Evolutionary conservation across 2,797 vertebrate species (phyloP).

Genomic region (Lagorchestes hirsutus): DNA sequence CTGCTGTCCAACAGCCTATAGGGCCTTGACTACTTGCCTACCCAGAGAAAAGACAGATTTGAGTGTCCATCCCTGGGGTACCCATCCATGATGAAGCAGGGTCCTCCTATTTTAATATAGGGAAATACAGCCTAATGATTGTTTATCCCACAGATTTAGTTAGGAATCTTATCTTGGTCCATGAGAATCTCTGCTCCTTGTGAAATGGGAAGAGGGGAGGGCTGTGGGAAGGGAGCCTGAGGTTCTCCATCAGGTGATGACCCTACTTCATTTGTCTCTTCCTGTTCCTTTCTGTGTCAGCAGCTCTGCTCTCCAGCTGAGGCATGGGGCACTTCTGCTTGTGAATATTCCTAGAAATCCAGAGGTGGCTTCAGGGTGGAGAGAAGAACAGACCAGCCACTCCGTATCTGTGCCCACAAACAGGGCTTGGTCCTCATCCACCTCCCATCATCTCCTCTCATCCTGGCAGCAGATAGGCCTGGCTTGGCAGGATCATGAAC

Average conservation of each 20-base stretch:
- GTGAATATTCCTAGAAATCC: conserved; percentile 26
- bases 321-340: background rate
- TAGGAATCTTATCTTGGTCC: background rate
- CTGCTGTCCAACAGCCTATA: background rate
- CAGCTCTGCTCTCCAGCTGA: conserved; percentile 29
- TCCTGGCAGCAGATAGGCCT: background rate
- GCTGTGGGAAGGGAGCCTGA: background rate
- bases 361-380: conserved; percentile 45
- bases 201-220: conserved; percentile 8
- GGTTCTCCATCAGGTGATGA: background rate
- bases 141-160: background rate
- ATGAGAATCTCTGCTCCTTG: background rate
- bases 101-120: background rate
- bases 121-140: background rate
- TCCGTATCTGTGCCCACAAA: conserved; percentile 3
- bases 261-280: background rate
- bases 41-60: background rate
- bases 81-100: background rate
- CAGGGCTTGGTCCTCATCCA: background rate
- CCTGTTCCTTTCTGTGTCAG: conserved; percentile 19
- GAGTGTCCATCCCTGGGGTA: background rate
- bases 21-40: conserved; percentile 7
- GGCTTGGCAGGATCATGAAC: background rate
- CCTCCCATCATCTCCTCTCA: conserved; percentile 4
- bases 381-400: conserved; percentile 41